These are phyloP conservation scores for Clinocottus analis DNA, from an alignment of 2,113 vertebrate genomes.

Conservation along the genomic window DNA sequence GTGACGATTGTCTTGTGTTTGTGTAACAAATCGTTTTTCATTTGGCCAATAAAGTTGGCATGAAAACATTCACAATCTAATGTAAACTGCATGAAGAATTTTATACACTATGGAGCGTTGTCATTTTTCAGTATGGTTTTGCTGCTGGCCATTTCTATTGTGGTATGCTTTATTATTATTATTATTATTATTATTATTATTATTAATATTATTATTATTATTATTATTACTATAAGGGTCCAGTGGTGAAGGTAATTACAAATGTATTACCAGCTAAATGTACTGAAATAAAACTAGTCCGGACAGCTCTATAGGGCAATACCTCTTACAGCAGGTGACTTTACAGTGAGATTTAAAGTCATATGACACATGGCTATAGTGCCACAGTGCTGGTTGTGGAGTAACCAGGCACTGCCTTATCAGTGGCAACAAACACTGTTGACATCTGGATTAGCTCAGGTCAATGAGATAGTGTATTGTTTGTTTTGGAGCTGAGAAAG, in stretches of 20 bases:
- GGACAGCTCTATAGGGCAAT: neutral
- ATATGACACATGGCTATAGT: neutral
- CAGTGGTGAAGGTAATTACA: neutral
- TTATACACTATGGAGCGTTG: no score
- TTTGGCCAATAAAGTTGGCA: no score
- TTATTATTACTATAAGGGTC: neutral
- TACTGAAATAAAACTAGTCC: neutral
- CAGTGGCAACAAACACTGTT: slow-evolving; percentile 55
- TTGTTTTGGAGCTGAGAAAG: neutral
- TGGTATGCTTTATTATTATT: neutral
- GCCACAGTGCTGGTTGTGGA: neutral
- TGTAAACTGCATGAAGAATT: no score
- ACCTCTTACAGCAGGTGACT: neutral
- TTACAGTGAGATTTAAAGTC: neutral
- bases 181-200: no score
- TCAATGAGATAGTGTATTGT: slow-evolving; percentile 41
- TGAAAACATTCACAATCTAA: no score
- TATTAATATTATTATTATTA: no score
- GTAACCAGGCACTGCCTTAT: slow-evolving; percentile 44
- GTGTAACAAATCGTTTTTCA: neutral
- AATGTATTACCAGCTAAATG: neutral
- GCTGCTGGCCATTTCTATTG: neutral
- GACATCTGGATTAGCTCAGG: slow-evolving; percentile 29
- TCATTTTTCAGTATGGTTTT: no score
- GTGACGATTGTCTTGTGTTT: neutral